Evolutionary conservation across 2,888 invertebrate species (phyloP).

Genomic region (Hirtodrosophila duncani): DNA sequence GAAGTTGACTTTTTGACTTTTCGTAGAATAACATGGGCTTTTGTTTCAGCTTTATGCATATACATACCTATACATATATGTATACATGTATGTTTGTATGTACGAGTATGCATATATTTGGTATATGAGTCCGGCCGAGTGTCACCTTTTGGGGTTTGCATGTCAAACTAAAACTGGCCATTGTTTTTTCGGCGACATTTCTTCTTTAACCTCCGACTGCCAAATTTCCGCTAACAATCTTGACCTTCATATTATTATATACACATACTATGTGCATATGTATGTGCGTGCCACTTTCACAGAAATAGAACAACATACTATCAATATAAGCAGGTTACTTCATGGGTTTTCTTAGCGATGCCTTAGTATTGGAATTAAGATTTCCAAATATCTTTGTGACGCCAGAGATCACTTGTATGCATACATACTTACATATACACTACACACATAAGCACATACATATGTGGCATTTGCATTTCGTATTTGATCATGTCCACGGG

Average conservation of each 20-base stretch:
- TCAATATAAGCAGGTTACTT: too few species aligned
- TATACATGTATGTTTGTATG: too few species aligned
- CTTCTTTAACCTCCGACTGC: not conserved
- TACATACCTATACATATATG: too few species aligned
- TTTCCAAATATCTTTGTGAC: too few species aligned
- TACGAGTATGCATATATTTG: conserved; percentile 1
- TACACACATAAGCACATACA: too few species aligned
- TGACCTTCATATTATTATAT: conserved; percentile 29
- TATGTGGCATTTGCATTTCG: conserved; percentile 53
- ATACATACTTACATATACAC: too few species aligned
- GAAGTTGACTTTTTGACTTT: conserved; percentile 67
- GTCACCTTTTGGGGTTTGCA: conserved; percentile 51
- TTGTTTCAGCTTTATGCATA: conserved; percentile 58
- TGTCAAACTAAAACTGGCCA: conserved; percentile 38
- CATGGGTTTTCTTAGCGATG: too few species aligned
- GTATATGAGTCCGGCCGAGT: conserved; percentile 26
- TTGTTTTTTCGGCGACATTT: conserved; percentile 30
- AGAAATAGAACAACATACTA: too few species aligned
- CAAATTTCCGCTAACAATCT: conserved; percentile 19
- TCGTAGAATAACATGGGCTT: conserved; percentile 65
- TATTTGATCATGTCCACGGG: conserved; percentile 52
- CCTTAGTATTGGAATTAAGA: too few species aligned
- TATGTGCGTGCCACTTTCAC: too few species aligned
- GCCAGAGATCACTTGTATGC: too few species aligned
- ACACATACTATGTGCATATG: conserved; percentile 4